Evolutionary conservation across 2,113 vertebrate genomes (phyloP).

Genomic region (Xiphophorus hellerii): DNA sequence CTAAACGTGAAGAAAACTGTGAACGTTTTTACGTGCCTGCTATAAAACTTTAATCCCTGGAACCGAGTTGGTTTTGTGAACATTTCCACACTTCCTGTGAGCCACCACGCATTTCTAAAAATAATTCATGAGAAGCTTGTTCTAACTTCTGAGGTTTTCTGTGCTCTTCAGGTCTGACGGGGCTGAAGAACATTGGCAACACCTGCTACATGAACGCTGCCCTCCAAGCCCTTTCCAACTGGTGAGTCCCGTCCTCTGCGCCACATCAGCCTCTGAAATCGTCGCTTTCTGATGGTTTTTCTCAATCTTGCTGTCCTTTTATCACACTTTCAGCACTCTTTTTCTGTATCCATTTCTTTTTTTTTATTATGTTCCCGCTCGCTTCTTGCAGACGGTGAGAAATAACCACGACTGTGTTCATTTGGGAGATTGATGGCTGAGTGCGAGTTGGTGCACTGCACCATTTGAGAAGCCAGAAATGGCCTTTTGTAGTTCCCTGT

Average conservation of each 20-base stretch:
- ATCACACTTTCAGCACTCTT: background rate
- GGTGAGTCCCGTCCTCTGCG: slow-evolving; percentile 79
- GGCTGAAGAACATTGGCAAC: slow-evolving; percentile 98
- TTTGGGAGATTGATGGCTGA: slow-evolving; percentile 44
- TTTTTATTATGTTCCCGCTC: background rate
- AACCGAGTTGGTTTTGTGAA: background rate
- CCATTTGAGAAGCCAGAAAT: slow-evolving; percentile 62
- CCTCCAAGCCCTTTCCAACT: slow-evolving; percentile 97
- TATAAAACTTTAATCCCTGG: slow-evolving; percentile 27
- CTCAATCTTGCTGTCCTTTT: background rate
- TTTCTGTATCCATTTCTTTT: slow-evolving; percentile 2
- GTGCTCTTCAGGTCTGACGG: slow-evolving; percentile 88
- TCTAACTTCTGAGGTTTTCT: slow-evolving; percentile 32
- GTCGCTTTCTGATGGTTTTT: background rate
- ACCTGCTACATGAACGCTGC: slow-evolving; percentile 99
- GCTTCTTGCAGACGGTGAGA: slow-evolving; percentile 34
- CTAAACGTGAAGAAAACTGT: background rate
- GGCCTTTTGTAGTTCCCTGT: slow-evolving; percentile 66
- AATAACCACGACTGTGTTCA: slow-evolving; percentile 28
- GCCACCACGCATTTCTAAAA: background rate
- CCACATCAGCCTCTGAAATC: background rate
- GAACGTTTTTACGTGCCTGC: slow-evolving; percentile 1
- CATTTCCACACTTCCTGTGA: slow-evolving; percentile 7
- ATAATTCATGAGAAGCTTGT: slow-evolving; percentile 21
- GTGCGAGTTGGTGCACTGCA: slow-evolving; percentile 67